These are phyloP conservation scores for Podarcis lilfordi DNA, from an alignment of 2,797 vertebrate genomes.

Conservation along the genomic window DNA sequence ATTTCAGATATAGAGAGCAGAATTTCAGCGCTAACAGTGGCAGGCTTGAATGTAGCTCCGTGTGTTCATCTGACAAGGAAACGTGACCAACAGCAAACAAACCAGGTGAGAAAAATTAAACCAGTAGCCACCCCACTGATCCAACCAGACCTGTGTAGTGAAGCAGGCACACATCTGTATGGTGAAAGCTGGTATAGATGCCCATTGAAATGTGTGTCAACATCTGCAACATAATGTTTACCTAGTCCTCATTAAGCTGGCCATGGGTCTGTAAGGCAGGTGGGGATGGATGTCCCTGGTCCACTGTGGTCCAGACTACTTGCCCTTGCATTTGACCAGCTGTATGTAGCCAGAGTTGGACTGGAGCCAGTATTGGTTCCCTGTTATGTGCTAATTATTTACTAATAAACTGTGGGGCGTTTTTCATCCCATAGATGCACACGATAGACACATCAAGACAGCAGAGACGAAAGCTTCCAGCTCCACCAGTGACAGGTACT, in stretches of 20 bases:
- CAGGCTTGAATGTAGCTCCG: slow-evolving; percentile 91
- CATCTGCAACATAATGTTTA: too few relatives aligned
- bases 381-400: background rate
- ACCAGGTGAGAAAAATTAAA: slow-evolving; percentile 80
- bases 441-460: slow-evolving; percentile 95
- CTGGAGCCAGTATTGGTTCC: background rate
- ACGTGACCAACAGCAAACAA: slow-evolving; percentile 83
- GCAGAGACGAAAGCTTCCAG: slow-evolving; percentile 95
- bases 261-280: background rate
- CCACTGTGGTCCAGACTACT: too few relatives aligned
- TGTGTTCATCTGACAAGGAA: slow-evolving; percentile 88
- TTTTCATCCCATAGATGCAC: slow-evolving; percentile 82
- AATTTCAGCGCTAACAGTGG: slow-evolving; percentile 94
- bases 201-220: background rate
- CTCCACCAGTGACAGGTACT: slow-evolving; percentile 90
- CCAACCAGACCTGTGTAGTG: background rate
- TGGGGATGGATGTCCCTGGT: background rate
- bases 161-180: background rate
- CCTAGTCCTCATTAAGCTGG: background rate
- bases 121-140: background rate
- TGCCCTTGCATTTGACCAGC: background rate
- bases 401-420: background rate
- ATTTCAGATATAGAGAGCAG: slow-evolving; percentile 97
- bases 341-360: background rate
- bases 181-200: background rate